These are phyloP conservation scores for Trachelus iudaicus DNA, from an alignment of 2,888 invertebrate species.

Conservation along the genomic window DNA sequence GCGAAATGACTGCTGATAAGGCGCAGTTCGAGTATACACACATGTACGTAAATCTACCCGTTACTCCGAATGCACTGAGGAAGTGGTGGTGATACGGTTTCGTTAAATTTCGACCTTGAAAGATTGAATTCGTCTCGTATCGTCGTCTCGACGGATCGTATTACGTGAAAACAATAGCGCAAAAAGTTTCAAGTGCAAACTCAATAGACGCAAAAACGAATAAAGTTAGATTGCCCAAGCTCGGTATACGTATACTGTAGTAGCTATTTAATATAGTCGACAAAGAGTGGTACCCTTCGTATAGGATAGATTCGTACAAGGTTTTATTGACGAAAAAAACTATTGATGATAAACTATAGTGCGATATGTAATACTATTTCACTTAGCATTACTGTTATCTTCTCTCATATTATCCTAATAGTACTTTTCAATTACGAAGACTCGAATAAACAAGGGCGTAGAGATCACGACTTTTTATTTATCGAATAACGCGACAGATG, in stretches of 20 bases:
- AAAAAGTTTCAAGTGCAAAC: neutral
- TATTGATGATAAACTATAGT: neutral
- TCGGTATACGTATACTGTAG: no score
- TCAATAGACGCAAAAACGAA: neutral
- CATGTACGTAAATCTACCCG: neutral
- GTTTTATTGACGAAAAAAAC: neutral
- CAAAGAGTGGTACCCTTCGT: neutral
- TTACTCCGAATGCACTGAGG: neutral
- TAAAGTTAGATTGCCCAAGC: neutral
- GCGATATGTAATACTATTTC: neutral
- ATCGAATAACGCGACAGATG: neutral
- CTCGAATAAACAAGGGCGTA: neutral
- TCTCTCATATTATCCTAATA: neutral
- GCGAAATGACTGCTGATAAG: conserved; percentile 11
- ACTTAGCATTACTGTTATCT: neutral
- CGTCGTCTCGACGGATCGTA: neutral
- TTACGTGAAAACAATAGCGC: neutral
- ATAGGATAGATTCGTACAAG: neutral
- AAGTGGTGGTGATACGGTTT: neutral
- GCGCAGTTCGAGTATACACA: neutral
- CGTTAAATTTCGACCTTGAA: neutral
- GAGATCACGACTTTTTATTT: neutral
- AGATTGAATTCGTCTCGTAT: no score
- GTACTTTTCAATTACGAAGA: neutral
- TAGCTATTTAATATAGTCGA: neutral